A percentile compares a stretch with the other conserved stretches of the same genome.
Conservation (phyloP, 2,113 vertebrate species). For the Ammodytes dubius region DNA sequence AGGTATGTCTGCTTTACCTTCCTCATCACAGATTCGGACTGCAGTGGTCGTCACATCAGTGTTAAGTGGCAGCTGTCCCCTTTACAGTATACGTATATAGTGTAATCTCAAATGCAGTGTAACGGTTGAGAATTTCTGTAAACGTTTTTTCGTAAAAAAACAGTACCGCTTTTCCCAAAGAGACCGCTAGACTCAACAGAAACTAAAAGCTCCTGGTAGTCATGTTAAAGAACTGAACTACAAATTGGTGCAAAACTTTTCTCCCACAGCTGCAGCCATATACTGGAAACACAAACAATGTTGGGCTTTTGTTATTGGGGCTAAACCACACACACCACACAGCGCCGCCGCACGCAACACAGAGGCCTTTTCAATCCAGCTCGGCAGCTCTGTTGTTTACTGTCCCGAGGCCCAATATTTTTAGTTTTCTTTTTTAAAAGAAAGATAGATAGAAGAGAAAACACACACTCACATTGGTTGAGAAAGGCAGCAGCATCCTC, state of each 20-base stretch:
- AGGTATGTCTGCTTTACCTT: neutral
- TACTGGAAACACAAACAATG: slow-evolving; percentile 12
- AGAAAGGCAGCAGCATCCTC: slow-evolving; percentile 62
- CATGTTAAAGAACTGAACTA: slow-evolving; percentile 4
- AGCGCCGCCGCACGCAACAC: neutral
- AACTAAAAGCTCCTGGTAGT: too few species aligned
- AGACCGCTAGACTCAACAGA: too few species aligned
- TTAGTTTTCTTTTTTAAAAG: too few species aligned
- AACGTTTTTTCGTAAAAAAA: too few species aligned
- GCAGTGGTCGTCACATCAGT: too few species aligned
- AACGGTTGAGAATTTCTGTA: too few species aligned
- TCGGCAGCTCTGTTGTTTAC: slow-evolving; percentile 55
- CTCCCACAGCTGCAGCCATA: neutral
- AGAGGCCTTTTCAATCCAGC: slow-evolving; percentile 18
- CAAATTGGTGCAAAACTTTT: slow-evolving; percentile 5
- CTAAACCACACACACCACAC: too few species aligned
- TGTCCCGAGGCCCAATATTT: slow-evolving; percentile 17
- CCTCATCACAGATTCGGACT: too few species aligned
- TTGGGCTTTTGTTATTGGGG: slow-evolving; percentile 37
- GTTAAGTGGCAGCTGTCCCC: too few species aligned
- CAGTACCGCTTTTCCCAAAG: too few species aligned
- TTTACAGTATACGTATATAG: too few species aligned
- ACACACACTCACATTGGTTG: slow-evolving; percentile 42
- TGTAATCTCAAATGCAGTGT: too few species aligned
- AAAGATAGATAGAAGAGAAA: neutral